These are phyloP conservation scores for Onychomys leucogaster DNA, from an alignment of 2,797 vertebrate species.

Conservation along the genomic window DNA sequence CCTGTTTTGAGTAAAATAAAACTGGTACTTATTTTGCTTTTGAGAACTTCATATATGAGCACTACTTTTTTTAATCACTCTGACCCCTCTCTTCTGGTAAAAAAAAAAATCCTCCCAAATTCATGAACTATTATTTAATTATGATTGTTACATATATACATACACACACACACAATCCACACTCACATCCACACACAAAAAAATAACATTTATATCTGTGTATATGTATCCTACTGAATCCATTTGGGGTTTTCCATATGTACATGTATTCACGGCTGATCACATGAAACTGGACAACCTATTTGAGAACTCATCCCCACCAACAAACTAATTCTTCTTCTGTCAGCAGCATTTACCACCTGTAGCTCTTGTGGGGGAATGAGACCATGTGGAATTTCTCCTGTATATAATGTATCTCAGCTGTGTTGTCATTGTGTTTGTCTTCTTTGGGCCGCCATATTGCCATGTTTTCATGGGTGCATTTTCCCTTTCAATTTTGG, in stretches of 20 bases:
- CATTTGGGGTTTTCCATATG: background rate
- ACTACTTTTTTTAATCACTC: background rate
- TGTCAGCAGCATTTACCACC: background rate
- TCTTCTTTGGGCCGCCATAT: background rate
- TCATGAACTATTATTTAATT: background rate
- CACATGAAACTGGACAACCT: background rate
- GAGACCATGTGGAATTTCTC: background rate
- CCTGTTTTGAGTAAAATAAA: slow-evolving; percentile 14
- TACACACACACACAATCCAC: too few species aligned
- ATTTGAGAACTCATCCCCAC: background rate
- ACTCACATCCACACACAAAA: background rate
- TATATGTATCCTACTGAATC: background rate
- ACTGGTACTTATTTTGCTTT: background rate
- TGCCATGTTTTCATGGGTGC: background rate
- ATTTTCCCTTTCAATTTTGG: background rate
- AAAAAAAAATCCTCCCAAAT: background rate
- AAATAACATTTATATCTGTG: background rate
- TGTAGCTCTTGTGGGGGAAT: background rate
- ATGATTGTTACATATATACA: too few species aligned
- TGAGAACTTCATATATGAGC: background rate
- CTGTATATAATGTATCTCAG: background rate
- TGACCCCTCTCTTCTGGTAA: background rate
- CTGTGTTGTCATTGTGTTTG: background rate
- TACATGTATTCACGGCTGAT: background rate
- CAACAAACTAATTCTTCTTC: background rate